A percentile compares a stretch with the other conserved stretches of the same genome.
phyloP scores from a whole-genome alignment of 2,888 invertebrate species.

The Zhuqinia jingwanae region DNA sequence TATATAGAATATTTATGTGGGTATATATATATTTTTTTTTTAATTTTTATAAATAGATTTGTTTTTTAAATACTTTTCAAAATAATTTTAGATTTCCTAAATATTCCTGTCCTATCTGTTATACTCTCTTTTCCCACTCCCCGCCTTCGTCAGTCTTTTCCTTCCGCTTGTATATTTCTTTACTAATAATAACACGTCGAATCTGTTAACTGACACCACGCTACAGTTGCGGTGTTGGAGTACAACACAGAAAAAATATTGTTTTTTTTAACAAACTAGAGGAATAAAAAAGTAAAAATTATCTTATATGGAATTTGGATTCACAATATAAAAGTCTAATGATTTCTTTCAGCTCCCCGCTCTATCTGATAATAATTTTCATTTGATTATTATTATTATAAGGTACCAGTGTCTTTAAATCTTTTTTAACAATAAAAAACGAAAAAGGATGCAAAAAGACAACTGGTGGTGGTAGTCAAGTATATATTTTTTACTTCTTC shows the following conservation, averaged over 20 bases:
- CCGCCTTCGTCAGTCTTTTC: constrained; percentile 23
- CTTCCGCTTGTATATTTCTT: not conserved
- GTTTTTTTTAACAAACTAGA: not conserved
- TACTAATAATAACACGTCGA: not conserved
- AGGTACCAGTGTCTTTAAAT: constrained; percentile 30
- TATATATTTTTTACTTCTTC: too few relatives aligned
- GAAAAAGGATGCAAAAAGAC: constrained; percentile 37
- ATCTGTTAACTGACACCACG: not conserved
- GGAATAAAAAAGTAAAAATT: constrained; percentile 3
- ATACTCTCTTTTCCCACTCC: constrained; percentile 17
- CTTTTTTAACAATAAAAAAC: not conserved
- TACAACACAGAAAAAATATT: too few relatives aligned
- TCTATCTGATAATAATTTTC: too few relatives aligned
- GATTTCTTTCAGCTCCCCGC: not conserved
- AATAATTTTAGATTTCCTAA: not conserved
- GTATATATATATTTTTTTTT: too few relatives aligned
- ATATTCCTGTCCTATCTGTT: not conserved
- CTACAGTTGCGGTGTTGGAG: not conserved
- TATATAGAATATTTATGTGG: not conserved
- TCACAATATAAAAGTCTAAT: not conserved
- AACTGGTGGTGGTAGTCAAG: constrained; percentile 56
- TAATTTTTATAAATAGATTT: not conserved
- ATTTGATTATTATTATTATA: too few relatives aligned
- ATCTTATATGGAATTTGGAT: too few relatives aligned
- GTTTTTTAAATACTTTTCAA: not conserved